Evolutionary conservation across 2,797 vertebrate species (phyloP).

Genomic region (Artibeus lituratus): DNA sequence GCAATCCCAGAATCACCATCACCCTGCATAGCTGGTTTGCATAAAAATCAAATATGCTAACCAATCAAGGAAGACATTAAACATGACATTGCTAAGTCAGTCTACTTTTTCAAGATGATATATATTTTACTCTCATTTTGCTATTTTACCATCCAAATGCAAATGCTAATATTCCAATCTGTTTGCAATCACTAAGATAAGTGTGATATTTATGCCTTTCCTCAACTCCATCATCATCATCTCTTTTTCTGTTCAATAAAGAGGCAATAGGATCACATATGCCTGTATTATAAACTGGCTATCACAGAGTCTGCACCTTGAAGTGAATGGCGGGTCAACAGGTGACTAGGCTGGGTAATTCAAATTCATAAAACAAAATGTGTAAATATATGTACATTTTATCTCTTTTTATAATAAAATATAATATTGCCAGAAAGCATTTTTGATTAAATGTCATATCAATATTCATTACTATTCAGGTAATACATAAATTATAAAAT

Average conservation of each 20-base stretch:
- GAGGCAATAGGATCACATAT: not conserved
- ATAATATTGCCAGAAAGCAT: not conserved
- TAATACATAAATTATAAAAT: not conserved
- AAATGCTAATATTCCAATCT: not conserved
- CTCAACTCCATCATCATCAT: not conserved
- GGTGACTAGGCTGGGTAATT: not conserved
- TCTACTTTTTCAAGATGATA: not conserved
- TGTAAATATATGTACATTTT: not conserved
- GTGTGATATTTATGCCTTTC: not conserved
- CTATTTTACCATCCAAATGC: not conserved
- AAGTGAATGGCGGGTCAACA: not conserved
- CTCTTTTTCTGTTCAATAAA: not conserved
- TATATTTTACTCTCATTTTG: not conserved
- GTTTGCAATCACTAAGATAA: not conserved
- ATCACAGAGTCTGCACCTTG: not conserved
- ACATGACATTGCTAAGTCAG: not conserved
- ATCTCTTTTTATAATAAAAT: not conserved
- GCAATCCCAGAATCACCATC: not conserved
- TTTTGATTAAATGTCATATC: not conserved
- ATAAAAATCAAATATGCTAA: not conserved
- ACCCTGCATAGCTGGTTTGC: not conserved
- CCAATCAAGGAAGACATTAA: not conserved
- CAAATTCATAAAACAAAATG: not conserved
- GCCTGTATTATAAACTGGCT: not conserved
- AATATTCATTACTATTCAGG: not conserved